These are phyloP conservation scores for Chironomus tentans DNA, from an alignment of 2,888 invertebrate genomes.

Conservation along the genomic window DNA sequence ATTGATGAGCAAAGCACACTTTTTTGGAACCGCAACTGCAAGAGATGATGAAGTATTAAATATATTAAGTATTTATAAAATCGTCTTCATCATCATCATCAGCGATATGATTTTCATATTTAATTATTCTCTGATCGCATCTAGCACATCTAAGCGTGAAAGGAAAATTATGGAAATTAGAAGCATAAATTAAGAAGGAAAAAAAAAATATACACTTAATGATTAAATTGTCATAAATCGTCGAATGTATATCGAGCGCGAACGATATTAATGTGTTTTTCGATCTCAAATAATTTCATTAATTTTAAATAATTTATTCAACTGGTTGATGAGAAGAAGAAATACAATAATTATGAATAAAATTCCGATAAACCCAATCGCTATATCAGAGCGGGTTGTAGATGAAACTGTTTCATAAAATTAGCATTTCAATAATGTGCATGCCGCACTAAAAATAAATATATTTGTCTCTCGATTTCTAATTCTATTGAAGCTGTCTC, in stretches of 20 bases:
- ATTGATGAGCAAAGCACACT: too few relatives aligned
- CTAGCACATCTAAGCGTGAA: too few relatives aligned
- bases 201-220: not conserved
- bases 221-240: not conserved
- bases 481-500: too few relatives aligned
- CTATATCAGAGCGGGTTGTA: not conserved
- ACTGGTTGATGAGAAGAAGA: not conserved
- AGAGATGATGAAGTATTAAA: too few relatives aligned
- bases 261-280: not conserved
- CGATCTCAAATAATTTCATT: not conserved
- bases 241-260: not conserved
- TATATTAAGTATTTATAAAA: too few relatives aligned
- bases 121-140: too few relatives aligned
- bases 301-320: not conserved
- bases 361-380: not conserved
- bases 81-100: too few relatives aligned
- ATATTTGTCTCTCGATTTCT: too few relatives aligned
- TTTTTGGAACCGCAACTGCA: too few relatives aligned
- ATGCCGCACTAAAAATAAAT: not conserved
- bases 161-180: too few relatives aligned
- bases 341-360: not conserved
- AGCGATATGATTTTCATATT: not conserved
- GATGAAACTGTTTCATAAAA: not conserved
- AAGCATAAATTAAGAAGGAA: too few relatives aligned
- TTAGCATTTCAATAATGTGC: not conserved